Evolutionary conservation across 1,140 invertebrate genomes (phyloP), one percentile per base, ranked within the genome.

Genomic region (Neoseiulus cucumeris): DNA sequence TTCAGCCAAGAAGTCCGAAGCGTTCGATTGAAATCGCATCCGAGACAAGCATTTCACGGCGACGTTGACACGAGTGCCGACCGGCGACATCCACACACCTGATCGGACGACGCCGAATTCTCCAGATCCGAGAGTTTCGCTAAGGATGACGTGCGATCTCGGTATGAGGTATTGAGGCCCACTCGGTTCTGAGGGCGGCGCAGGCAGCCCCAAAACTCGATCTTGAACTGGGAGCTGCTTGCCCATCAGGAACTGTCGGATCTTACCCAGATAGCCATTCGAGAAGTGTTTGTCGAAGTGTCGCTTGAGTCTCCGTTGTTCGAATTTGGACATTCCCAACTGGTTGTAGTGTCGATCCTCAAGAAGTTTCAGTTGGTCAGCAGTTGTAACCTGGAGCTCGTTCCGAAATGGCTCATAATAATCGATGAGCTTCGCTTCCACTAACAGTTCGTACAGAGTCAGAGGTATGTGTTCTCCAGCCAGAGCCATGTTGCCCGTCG

Each of bases 71-170:
- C 89, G 82, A 75, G 92, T 86, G 64, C 88, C 89, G 69, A 88
- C 87, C 66, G 81, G 79, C 74, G 91, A 89, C n/a, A 89, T 92
- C 93, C 93, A 98, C 2, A 95, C 87, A 2, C 91, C 94, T 76
- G 97, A 93, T 72, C 95, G 92, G 0, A 98, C 94, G 7, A 92
- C 85, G 7, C 94, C 94, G 80, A 98, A 98, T 74, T 98, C 93
- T 14, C 95, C 94, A 69, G 85, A 86, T 25, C 93, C 93, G 17
- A 98, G 76, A 74, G 93, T 89, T 76, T 95, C 95, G 74, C 92
- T 91, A 4, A 96, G 85, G 42, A 86, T 85, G 70, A 98, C 93
- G 55, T 86, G 85, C 71, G 96, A 91, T 2, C 87, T 83, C 25
- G 91, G 87, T 73, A 98, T 98, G 69, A 98, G 93, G 74, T 97